Base-by-base conservation (phyloP, 2,797 vertebrate species). In the Rhynchotus rufescens region DNA sequence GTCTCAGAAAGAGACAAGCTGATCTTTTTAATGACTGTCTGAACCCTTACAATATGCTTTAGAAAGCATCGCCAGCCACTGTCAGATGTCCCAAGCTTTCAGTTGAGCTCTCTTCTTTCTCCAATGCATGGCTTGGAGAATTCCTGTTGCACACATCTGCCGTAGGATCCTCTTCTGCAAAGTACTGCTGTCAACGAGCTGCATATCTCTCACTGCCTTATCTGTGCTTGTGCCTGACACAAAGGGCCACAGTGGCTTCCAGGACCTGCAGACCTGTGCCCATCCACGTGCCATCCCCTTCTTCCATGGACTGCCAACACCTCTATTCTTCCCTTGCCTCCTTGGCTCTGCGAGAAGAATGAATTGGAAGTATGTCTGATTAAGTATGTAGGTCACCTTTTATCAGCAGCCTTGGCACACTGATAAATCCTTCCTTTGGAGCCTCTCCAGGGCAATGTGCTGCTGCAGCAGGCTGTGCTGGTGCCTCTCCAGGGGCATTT, bases 271-370 rank as follows among this genome's bases (percentile, higher is more conserved):
- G 40, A 9, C 9, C 15, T 32, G 16, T 51, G 68, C 36, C 73
- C 1, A 2, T 38, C 47, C 49, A 49, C 21, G 26, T 0, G 0
- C 34, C 25, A 15, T 10, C 45, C 54, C 4, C 26, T 12, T 8
- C n/a, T 49, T 57, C n/a, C n/a, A n/a, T 0, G 0, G 6, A 42
- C 16, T 2, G 1, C 30, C 16, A 3, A 42, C 36, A 20, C 11
- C 81, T 76, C 16, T 0, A 34, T 51, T 74, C 38, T 28, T 81
- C 42, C 78, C 51, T 30, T 6, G 30, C 40, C 25, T 26, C 34
- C 11, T 61, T 25, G 81, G 61, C 65, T 76, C 75, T 74, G 57
- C 54, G 82, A 52, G 20, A 80, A 54, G 25, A 72, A 36, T 4
- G 25, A 20, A 82, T 64, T 8, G 42, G 7, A 61, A 77, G 34